These are phyloP conservation scores for Microctenopoma steveboyesi DNA, from an alignment of 2,797 vertebrate species.

Conservation along the genomic window DNA sequence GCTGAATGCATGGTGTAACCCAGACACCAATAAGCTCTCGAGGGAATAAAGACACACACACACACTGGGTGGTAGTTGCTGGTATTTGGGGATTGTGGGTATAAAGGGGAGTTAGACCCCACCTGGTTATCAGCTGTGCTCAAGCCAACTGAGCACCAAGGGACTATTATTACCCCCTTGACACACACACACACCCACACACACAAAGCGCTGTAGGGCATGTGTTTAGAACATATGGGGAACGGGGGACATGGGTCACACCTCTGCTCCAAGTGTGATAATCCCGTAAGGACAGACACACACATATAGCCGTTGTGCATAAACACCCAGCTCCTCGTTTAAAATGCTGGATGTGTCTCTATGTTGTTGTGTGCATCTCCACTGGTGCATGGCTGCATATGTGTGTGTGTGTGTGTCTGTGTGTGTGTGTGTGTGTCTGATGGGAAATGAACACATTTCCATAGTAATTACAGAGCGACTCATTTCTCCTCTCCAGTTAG, in stretches of 20 bases:
- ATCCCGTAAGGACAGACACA: constrained; percentile 42
- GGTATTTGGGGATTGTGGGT: constrained; percentile 33
- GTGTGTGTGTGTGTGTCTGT: constrained; percentile 18
- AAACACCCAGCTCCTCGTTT: constrained; percentile 24
- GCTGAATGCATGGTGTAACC: constrained; percentile 68
- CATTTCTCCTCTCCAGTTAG: constrained; percentile 83
- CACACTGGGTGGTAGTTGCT: constrained; percentile 34
- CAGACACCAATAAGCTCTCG: constrained; percentile 66
- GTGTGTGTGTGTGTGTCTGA: constrained; percentile 56
- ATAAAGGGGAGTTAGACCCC: constrained; percentile 50
- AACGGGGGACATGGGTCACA: constrained; percentile 70
- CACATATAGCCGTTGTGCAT: constrained; percentile 30
- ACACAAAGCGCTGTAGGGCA: constrained; percentile 57
- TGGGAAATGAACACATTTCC: constrained; percentile 82
- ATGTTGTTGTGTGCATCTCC: constrained; percentile 46
- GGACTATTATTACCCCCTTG: constrained; percentile 71
- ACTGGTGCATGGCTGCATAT: constrained; percentile 45
- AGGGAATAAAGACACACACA: constrained; percentile 67
- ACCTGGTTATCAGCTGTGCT: constrained; percentile 79
- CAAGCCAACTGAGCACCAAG: constrained; percentile 64
- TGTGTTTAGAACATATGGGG: constrained; percentile 78
- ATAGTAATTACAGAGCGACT: constrained; percentile 81
- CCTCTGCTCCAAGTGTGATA: constrained; percentile 66
- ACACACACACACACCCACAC: constrained; percentile 48
- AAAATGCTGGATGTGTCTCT: constrained; percentile 55